Evolutionary conservation across 2,888 invertebrate genomes (phyloP).

Genomic region (Lycaena phlaeas): DNA sequence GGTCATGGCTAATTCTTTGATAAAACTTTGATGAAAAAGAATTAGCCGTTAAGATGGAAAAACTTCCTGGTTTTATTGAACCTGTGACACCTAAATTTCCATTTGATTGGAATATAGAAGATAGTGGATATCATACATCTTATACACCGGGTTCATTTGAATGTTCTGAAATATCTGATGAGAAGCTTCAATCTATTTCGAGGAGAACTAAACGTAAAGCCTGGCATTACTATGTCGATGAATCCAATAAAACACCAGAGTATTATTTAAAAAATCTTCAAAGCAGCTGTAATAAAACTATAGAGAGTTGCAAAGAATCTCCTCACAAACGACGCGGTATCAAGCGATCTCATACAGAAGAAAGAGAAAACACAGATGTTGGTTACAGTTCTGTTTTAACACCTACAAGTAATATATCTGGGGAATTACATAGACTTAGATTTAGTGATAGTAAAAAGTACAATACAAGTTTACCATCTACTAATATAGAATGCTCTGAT

Average conservation of each 20-base stretch:
- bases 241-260: constrained; percentile 2
- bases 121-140: constrained; percentile 62
- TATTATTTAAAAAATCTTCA: not conserved
- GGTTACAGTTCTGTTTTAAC: constrained; percentile 35
- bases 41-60: constrained; percentile 34
- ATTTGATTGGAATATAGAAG: constrained; percentile 46
- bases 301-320: constrained; percentile 29
- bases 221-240: constrained; percentile 1
- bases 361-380: constrained; percentile 28
- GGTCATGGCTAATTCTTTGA: constrained; percentile 5
- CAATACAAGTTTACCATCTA: constrained; percentile 21
- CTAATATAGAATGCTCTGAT: constrained; percentile 16
- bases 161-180: constrained; percentile 40
- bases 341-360: constrained; percentile 45
- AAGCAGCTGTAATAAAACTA: constrained; percentile 15
- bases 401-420: constrained; percentile 55
- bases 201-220: constrained; percentile 3
- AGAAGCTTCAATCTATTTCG: constrained; percentile 22
- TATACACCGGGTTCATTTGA: constrained; percentile 53
- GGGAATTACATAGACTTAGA: constrained; percentile 47
- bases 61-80: constrained; percentile 38
- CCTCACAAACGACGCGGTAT: constrained; percentile 40
- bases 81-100: constrained; percentile 38
- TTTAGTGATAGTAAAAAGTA: constrained; percentile 41
- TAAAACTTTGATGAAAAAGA: constrained; percentile 1